phyloP scores from a whole-genome alignment of 2,888 invertebrate species.

The Chirona hameri region DNA sequence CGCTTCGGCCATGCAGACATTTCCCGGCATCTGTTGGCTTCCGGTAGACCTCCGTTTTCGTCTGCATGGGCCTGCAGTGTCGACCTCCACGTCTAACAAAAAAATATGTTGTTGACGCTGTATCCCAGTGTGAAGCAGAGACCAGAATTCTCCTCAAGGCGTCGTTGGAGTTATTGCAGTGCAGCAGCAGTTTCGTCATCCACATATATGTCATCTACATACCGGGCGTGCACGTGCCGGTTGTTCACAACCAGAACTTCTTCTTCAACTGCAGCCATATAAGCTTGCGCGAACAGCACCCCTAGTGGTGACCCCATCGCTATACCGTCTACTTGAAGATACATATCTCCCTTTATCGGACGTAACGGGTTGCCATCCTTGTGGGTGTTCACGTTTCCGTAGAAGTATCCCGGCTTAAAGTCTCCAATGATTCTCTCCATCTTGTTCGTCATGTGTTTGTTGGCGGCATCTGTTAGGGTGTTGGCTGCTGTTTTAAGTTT shows the following conservation, averaged over 20 bases:
- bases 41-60: not conserved
- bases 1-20: not conserved
- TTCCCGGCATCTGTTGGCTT: not conserved
- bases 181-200: not conserved
- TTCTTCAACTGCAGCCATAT: not conserved
- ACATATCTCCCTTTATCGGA: not conserved
- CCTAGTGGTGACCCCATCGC: not conserved
- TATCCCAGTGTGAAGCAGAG: not conserved
- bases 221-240: not conserved
- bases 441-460: not conserved
- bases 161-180: not conserved
- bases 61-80: not conserved
- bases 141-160: not conserved
- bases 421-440: not conserved
- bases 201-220: not conserved
- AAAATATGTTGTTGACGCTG: not conserved
- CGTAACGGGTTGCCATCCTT: not conserved
- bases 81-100: not conserved
- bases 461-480: not conserved
- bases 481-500: not conserved
- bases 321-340: not conserved
- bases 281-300: not conserved
- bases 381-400: not conserved
- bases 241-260: not conserved
- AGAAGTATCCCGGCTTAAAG: not conserved